Evolutionary conservation across 1,140 invertebrate genomes (phyloP), one percentile per base, ranked within the genome.

Genomic region (Heliconius melpomene): DNA sequence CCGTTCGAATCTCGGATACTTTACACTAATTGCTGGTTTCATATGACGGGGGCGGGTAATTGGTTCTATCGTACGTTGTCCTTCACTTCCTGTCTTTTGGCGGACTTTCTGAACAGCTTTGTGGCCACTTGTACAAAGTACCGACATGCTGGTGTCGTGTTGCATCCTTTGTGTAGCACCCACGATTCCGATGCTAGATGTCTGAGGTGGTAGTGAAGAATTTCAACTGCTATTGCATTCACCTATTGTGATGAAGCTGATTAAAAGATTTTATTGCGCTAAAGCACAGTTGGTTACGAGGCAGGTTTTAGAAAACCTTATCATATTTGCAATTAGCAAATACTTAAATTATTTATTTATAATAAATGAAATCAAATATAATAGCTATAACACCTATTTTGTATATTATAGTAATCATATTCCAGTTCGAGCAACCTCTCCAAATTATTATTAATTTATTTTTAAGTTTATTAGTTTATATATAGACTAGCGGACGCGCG

Each of bases 1-100:
- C 89, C 91, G 91, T 80, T 86, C 79, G 80, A 85, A 79, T 71
- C 81, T 84, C 85, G 84, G 85, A 89, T 93, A 90, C 88, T 89
- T 92, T 92, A 91, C 92, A 90, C 88, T 92, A 94, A 93, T 94
- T 93, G 87, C 87, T 66, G 91, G 91, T 94, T 92, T 93, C 91
- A 84, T 80, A 88, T 94, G 83, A 87, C 92, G 88, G 88, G 88
- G 91, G 92, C 91, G 92, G 87, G 89, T 89, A 91, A 93, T 93
- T 94, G 89, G 91, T 87, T 89, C 83, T 89, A 91, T 92, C 91
- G 89, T 80, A 86, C 91, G 87, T 86, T 89, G 89, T 91, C 87
- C 87, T 90, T 88, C 86, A 90, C 89, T 93, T 93, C 91, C 91
- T 92, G 92, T 90, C 90, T 90, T 92, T 93, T 91, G 88, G 87